Conservation (phyloP, 1,140 invertebrate genomes). For the Trypoxylus dichotomus region DNA sequence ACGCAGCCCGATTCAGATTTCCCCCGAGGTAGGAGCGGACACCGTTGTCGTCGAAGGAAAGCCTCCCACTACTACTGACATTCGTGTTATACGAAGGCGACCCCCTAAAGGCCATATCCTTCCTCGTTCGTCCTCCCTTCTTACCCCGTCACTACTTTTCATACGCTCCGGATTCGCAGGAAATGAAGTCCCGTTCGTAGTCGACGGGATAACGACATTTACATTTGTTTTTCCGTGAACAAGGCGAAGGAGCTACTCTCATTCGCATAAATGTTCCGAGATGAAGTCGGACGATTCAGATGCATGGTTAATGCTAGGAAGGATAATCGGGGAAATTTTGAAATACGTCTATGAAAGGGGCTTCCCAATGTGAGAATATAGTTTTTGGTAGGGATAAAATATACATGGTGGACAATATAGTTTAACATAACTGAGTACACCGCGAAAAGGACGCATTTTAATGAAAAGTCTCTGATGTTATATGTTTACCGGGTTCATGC, state of each 20-base stretch:
- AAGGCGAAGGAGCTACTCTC: not conserved
- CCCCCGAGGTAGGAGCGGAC: not conserved
- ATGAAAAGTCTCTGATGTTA: too few relatives aligned
- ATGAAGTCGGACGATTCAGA: too few relatives aligned
- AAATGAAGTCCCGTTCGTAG: not conserved
- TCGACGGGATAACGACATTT: not conserved
- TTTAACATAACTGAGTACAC: too few relatives aligned
- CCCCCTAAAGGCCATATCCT: not conserved
- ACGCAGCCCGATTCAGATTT: not conserved
- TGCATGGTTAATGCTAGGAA: too few relatives aligned
- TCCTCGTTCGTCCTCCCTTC: not conserved
- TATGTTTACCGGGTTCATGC: too few relatives aligned
- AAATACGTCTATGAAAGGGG: too few relatives aligned
- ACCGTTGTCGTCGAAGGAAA: not conserved
- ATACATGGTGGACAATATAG: too few relatives aligned
- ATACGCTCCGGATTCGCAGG: not conserved
- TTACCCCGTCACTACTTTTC: not conserved
- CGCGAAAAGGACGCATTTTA: too few relatives aligned
- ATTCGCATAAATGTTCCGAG: not conserved
- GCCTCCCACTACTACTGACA: not conserved
- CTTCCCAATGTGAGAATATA: too few relatives aligned
- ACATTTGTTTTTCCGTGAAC: not conserved
- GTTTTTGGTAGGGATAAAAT: too few relatives aligned
- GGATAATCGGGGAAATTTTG: too few relatives aligned
- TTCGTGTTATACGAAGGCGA: too few relatives aligned